Base-by-base conservation (phyloP, 30 jellyfish, hydroid and myxozoan species). In the Cassiopea xamachana region DNA sequence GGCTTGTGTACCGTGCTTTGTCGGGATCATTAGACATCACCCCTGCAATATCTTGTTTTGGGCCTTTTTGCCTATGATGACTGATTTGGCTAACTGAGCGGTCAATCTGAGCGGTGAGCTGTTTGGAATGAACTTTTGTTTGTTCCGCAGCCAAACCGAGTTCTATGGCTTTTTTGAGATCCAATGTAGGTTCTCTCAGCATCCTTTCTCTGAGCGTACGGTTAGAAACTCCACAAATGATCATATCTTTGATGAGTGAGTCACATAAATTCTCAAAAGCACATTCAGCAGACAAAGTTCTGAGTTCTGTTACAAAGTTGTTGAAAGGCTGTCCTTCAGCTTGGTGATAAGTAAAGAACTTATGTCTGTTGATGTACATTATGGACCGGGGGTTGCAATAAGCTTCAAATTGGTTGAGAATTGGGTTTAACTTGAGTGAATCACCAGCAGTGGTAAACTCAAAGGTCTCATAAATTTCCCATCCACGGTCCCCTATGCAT, bases 221-320 rank as follows among this genome's bases (percentile, higher is more conserved):
- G 90, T 86, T 91, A 73, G 81, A 73, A 55, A 59, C 90, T 86
- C 94, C 39, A 27, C 39, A 27, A 27, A 27, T 27, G 39, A 0
- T 27, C 39, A 27, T 27, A 27, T 27, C 39, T 58, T 77, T 75
- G 39, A 86, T 73, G 90, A 86, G 89, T 43, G 85, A 86, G 90
- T 86, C 94, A 59, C 73, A 70, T 68, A 86, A 77, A 13, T 46
- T 86, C 14, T 70, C 82, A 59, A 86, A 86, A 16, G 58, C 94
- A 77, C 94, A 86, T 73, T 86, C 94, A 84, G 92, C 92, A 84
- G 92, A 69, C 86, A 84, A 84, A 47, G 85, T 69, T 84, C 49
- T 69, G 75, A 84, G 92, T 72, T 67, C 86, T 72, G 77, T 84
- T 55, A 84, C 92, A 84, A 84, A 84, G 7, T 27, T 49, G 70